phyloP scores from a whole-genome alignment of 2,113 vertebrate genomes.

The Ramphastos sulfuratus region DNA sequence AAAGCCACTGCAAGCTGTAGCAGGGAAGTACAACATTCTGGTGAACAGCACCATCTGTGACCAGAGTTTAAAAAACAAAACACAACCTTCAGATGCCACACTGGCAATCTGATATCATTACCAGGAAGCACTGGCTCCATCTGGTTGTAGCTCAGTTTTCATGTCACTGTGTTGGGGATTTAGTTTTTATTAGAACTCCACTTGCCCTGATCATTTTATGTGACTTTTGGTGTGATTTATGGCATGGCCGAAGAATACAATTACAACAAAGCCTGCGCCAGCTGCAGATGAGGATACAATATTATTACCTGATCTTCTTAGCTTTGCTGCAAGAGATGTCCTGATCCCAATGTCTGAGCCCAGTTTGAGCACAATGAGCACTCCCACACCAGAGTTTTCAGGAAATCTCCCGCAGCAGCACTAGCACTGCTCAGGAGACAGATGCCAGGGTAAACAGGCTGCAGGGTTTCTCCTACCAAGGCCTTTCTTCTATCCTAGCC shows the following conservation, averaged over 20 bases:
- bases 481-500: not conserved
- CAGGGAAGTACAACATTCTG: not conserved
- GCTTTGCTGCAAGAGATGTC: not conserved
- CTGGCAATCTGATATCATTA: not conserved
- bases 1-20: not conserved
- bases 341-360: not conserved
- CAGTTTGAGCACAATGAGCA: fast-evolving
- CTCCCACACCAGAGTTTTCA: not conserved
- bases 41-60: not conserved
- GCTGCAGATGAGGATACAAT: not conserved
- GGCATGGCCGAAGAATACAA: not conserved
- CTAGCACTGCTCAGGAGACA: not conserved
- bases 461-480: not conserved
- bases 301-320: not conserved
- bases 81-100: not conserved
- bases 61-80: not conserved
- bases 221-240: conserved; percentile 23
- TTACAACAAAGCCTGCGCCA: not conserved
- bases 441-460: not conserved
- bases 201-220: not conserved
- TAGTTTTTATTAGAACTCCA: conserved; percentile 6
- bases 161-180: not conserved
- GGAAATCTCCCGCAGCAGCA: not conserved
- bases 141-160: conserved; percentile 10
- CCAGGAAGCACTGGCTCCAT: conserved; percentile 6